phyloP scores from a whole-genome alignment of 2,113 vertebrate species.

The Pheucticus melanocephalus region DNA sequence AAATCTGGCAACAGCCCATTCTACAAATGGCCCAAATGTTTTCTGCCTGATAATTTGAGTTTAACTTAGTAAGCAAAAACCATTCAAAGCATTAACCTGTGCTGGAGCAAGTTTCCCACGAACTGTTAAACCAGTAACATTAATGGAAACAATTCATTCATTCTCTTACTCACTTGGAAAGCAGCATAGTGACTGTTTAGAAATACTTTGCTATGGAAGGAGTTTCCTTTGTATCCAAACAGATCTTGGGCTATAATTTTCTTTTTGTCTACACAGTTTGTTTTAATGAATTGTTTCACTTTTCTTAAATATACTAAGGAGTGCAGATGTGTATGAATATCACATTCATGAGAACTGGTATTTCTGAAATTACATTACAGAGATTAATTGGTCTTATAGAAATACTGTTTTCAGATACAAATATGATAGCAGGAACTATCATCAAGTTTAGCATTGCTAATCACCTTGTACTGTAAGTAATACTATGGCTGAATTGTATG shows the following conservation, averaged over 20 bases:
- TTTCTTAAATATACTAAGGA: neutral
- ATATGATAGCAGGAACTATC: neutral
- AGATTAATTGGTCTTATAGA: neutral
- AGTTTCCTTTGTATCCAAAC: neutral
- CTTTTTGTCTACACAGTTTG: neutral
- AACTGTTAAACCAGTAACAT: neutral
- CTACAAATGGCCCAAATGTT: constrained; percentile 77
- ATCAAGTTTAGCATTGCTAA: neutral
- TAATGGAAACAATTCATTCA: neutral
- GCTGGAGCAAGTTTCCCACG: constrained; percentile 1
- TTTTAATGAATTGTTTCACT: neutral
- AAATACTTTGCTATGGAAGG: neutral
- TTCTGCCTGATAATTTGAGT: constrained; percentile 71
- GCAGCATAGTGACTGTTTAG: neutral
- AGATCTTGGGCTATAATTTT: neutral
- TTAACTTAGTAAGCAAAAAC: constrained; percentile 78
- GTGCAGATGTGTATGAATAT: neutral
- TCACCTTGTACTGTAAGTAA: neutral
- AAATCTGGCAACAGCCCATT: constrained; percentile 74
- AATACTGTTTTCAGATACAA: neutral
- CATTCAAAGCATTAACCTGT: constrained; percentile 17
- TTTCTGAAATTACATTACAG: neutral
- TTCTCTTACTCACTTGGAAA: neutral
- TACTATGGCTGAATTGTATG: neutral
- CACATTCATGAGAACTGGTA: neutral